Evolutionary conservation across 2,888 invertebrate species (phyloP).

Genomic region (Polyommatus iphigenia): DNA sequence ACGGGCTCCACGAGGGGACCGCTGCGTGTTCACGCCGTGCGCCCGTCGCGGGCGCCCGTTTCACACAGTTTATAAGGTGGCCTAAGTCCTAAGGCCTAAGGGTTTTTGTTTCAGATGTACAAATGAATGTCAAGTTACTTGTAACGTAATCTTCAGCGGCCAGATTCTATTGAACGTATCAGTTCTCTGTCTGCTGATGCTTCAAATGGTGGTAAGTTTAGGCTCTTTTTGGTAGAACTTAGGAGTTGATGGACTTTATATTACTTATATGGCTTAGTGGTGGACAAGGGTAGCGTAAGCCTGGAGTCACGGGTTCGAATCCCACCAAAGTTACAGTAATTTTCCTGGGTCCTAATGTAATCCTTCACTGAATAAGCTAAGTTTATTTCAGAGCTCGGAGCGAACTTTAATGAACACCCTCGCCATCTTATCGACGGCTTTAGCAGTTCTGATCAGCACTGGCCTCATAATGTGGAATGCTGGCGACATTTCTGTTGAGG

Average conservation of each 20-base stretch:
- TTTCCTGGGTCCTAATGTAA: too few species aligned
- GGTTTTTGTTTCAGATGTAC: slow-evolving; percentile 47
- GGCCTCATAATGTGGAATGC: slow-evolving; percentile 59
- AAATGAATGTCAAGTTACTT: slow-evolving; percentile 45
- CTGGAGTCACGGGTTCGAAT: not conserved
- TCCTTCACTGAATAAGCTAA: too few species aligned
- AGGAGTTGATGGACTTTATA: too few species aligned
- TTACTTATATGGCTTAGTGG: too few species aligned
- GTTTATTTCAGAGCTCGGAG: slow-evolving; percentile 42
- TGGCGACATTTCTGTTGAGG: slow-evolving; percentile 58
- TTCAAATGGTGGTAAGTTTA: slow-evolving; percentile 43
- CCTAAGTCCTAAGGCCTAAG: too few species aligned
- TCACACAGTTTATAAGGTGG: too few species aligned
- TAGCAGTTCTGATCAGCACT: slow-evolving; percentile 47
- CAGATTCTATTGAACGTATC: slow-evolving; percentile 48
- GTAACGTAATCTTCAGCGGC: slow-evolving; percentile 48
- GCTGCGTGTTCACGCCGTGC: too few species aligned
- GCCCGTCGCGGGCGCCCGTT: too few species aligned
- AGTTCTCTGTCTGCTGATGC: slow-evolving; percentile 41
- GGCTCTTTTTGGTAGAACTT: not conserved
- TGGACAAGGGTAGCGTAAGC: too few species aligned
- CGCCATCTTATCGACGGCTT: slow-evolving; percentile 40
- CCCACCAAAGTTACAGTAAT: not conserved
- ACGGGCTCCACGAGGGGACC: too few species aligned
- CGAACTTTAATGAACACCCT: slow-evolving; percentile 43